Base-by-base conservation (phyloP, 2,797 vertebrate genomes). In the Luscinia megarhynchos region DNA sequence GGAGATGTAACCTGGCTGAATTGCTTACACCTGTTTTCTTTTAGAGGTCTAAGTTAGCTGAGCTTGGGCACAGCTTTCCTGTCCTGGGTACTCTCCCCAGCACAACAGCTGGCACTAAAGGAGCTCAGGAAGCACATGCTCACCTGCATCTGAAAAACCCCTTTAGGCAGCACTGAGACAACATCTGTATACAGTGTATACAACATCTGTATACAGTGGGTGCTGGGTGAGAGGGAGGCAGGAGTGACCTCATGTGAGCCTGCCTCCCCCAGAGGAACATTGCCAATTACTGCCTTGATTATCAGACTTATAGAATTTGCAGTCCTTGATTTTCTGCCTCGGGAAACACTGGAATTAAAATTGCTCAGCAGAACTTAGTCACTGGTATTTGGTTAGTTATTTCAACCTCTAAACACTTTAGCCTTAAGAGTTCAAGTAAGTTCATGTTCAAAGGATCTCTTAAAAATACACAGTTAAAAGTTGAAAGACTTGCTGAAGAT, bases 361-460 rank as follows among this genome's bases (percentile, higher is more conserved):
- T 54, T 84, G 90, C 67, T 90, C 82, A 83, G 90, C 66, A 92
- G 69, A 92, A 85, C 82, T 92, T 89, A 91, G 94, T 87, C 89
- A 94, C 18, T 54, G 85, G 64, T 76, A 66, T 94, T 86, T 79
- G 41, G 75, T 55, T 83, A 87, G 84, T 90, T 92, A 93, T 93
- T 96, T 89, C 92, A 96, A 86, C 84, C 93, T 93, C 93, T 94
- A 93, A 93, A 92, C 77, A 87, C 87, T 84, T 90, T 38, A 89
- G 91, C 72, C 83, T 96, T 92, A 62, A 66, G 89, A 90, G 91
- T 94, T 96, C 93, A 94, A 95, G 40, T 83, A 93, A 96, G 93
- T 89, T 96, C 92, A 95, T 6, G 70, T 95, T 96, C 93, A 95
- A 97, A 96, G 90, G 85, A 67, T 70, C 72, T 91, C 86, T 95